Evolutionary conservation across 2,797 vertebrate species (phyloP).

Genomic region (Phalloptychus januarius): DNA sequence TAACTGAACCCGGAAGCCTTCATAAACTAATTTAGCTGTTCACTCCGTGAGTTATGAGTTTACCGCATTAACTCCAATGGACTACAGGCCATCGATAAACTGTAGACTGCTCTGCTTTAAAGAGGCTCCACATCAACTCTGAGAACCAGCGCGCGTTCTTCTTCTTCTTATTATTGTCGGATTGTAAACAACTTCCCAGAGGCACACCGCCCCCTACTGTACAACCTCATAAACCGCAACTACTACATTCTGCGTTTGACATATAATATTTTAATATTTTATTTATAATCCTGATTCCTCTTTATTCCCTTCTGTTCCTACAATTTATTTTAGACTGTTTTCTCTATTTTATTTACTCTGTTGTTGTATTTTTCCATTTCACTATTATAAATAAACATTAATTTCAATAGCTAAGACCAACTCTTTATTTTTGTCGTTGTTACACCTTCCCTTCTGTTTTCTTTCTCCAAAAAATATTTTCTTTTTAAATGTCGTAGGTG

Average conservation of each 20-base stretch:
- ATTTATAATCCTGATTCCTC: not conserved
- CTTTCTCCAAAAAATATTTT: not conserved
- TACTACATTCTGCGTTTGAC: not conserved
- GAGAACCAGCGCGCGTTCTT: not conserved
- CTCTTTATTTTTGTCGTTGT: not conserved
- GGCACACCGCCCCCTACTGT: not conserved
- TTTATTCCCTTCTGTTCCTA: not conserved
- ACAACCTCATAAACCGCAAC: not conserved
- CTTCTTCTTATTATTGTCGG: not conserved
- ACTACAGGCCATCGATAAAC: constrained; percentile 18
- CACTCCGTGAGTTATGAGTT: constrained; percentile 9
- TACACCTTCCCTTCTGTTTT: not conserved
- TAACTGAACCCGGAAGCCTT: not conserved
- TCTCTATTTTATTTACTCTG: not conserved
- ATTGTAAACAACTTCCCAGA: not conserved
- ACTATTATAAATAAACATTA: not conserved
- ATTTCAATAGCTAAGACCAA: not conserved
- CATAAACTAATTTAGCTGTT: constrained; percentile 10
- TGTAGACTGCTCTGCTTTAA: not conserved
- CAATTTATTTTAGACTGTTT: not conserved
- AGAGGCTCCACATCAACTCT: not conserved
- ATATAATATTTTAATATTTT: not conserved
- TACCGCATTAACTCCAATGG: constrained; percentile 25
- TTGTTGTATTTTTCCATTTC: not conserved
- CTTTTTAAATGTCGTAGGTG: not conserved